phyloP scores from a whole-genome alignment of 2,888 invertebrate genomes.

The Drosophila mimica region DNA sequence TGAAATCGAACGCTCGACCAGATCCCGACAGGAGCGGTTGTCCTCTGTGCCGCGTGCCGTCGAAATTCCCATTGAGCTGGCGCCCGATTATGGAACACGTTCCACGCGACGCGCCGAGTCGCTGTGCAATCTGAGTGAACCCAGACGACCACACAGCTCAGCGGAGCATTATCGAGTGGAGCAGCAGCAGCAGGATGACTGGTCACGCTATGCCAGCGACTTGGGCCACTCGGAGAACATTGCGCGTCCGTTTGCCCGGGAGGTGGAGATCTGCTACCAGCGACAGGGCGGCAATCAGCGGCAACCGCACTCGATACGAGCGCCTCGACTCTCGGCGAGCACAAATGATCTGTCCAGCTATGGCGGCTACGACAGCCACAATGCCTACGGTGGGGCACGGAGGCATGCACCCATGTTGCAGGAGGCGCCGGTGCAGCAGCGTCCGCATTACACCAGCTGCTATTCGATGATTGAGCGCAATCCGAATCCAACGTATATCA shows the following conservation, averaged over 20 bases:
- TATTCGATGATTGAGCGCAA: conserved; percentile 84
- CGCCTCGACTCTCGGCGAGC: conserved; percentile 82
- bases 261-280: conserved; percentile 84
- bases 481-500: conserved; percentile 83
- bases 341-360: conserved; percentile 78
- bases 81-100: conserved; percentile 40
- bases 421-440: conserved; percentile 69
- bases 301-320: conserved; percentile 76
- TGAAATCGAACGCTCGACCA: conserved; percentile 78
- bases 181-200: conserved; percentile 84
- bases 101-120: conserved; percentile 79
- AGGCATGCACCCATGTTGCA: conserved; percentile 80
- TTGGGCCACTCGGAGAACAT: conserved; percentile 84
- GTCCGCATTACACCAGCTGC: conserved; percentile 80
- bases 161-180: conserved; percentile 45
- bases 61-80: conserved; percentile 73
- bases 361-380: conserved; percentile 71
- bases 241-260: conserved; percentile 82
- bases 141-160: conserved; percentile 60
- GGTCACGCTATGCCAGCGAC: conserved; percentile 85
- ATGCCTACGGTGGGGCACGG: conserved; percentile 77
- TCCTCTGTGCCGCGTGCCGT: conserved; percentile 63
- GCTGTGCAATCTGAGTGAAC: conserved; percentile 78
- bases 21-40: conserved; percentile 65
- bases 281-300: conserved; percentile 49